Evolutionary conservation across 2,888 invertebrate species (phyloP).

Genomic region (Gasteruption jaculator): DNA sequence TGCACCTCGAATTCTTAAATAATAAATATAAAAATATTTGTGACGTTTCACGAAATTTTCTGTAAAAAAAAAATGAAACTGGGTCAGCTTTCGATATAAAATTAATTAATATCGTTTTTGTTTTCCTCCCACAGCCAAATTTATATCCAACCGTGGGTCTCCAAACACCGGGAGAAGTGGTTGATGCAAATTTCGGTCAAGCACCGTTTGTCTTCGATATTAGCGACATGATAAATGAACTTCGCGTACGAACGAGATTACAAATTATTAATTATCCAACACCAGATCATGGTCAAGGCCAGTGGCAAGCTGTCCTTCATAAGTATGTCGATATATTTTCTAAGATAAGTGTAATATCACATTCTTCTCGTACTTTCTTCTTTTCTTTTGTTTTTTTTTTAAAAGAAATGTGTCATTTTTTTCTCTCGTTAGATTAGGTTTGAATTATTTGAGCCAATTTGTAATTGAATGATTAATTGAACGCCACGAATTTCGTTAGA

Average conservation of each 20-base stretch:
- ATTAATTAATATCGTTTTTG: conserved; percentile 20
- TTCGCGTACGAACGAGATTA: conserved; percentile 75
- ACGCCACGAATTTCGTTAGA: conserved; percentile 56
- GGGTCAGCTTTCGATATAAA: no score
- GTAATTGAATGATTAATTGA: no score
- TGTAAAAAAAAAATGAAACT: no score
- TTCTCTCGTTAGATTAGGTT: conserved; percentile 7
- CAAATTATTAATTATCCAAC: conserved; percentile 86
- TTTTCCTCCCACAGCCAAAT: no score
- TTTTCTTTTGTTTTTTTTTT: no score
- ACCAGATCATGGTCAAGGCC: conserved; percentile 74
- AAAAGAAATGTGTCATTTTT: conserved; percentile 6
- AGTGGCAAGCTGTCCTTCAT: conserved; percentile 90
- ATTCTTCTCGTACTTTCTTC: no score
- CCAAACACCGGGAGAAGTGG: conserved; percentile 97
- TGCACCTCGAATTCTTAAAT: no score
- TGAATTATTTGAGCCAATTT: no score
- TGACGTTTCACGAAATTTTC: no score
- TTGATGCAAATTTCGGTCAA: conserved; percentile 98
- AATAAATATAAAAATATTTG: no score
- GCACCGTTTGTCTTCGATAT: conserved; percentile 97
- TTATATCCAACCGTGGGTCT: conserved; percentile 97
- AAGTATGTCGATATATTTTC: no score
- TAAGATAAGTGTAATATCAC: no score
- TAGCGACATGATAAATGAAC: conserved; percentile 92